Evolutionary conservation across 2,113 vertebrate species (phyloP).

Genomic region (Physeter macrocephalus): DNA sequence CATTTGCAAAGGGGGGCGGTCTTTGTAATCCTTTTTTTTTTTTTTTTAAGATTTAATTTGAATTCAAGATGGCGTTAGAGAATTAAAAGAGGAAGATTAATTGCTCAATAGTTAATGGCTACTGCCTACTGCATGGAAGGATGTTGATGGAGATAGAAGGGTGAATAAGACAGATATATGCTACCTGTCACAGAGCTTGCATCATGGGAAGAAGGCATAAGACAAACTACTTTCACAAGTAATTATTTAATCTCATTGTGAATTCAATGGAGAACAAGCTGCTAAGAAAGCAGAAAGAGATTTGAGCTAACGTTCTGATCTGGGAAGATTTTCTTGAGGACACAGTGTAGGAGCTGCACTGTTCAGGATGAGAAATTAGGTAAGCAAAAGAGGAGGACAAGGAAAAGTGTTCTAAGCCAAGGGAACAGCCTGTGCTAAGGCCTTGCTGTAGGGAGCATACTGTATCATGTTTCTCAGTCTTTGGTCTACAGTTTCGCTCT

Average conservation of each 20-base stretch:
- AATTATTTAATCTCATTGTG: background rate
- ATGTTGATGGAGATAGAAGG: background rate
- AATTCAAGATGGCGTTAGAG: background rate
- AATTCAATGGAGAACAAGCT: too few species aligned
- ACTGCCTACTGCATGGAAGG: background rate
- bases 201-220: background rate
- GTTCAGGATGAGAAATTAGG: background rate
- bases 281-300: background rate
- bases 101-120: background rate
- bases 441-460: rapidly evolving
- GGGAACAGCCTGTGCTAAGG: background rate
- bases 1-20: background rate
- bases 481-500: background rate
- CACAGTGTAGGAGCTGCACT: background rate
- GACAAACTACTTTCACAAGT: background rate
- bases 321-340: background rate
- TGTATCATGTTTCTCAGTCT: background rate
- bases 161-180: background rate
- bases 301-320: background rate
- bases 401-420: background rate
- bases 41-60: background rate
- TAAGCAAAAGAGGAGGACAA: background rate
- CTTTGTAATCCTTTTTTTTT: background rate
- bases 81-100: background rate
- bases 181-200: background rate